These are phyloP conservation scores for Champsocephalus esox DNA, from an alignment of 2,797 vertebrate genomes.

Conservation along the genomic window DNA sequence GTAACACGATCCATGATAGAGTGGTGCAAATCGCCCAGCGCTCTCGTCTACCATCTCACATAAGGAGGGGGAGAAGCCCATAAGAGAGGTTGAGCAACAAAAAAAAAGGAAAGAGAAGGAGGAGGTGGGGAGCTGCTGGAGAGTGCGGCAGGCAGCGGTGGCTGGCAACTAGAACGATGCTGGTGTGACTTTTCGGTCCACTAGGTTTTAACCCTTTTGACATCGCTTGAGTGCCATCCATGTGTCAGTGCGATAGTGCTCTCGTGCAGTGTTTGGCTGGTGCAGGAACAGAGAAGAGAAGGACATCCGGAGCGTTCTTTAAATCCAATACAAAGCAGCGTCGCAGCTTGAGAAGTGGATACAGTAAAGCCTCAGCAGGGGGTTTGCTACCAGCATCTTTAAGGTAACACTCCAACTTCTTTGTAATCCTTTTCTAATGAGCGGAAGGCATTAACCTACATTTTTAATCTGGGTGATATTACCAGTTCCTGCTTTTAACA, in stretches of 20 bases:
- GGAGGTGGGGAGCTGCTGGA: conserved; percentile 70
- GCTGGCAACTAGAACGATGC: conserved; percentile 75
- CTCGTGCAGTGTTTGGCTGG: conserved; percentile 51
- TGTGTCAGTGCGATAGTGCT: conserved; percentile 68
- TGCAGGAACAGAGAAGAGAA: conserved; percentile 69
- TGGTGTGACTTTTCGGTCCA: conserved; percentile 81
- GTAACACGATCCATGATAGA: conserved; percentile 89
- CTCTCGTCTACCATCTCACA: conserved; percentile 83
- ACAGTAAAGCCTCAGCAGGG: conserved; percentile 76
- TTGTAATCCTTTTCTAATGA: conserved; percentile 41
- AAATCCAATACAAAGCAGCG: conserved; percentile 74
- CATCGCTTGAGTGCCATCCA: conserved; percentile 75
- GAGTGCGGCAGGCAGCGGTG: conserved; percentile 77
- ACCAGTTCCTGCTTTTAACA: conserved; percentile 7
- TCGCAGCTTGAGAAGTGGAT: conserved; percentile 80
- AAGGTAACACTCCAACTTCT: conserved; percentile 83
- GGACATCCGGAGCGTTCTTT: conserved; percentile 70
- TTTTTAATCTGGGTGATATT: conserved; percentile 30
- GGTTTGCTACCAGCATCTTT: conserved; percentile 61
- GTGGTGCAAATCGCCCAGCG: conserved; percentile 84
- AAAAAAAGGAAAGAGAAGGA: conserved; percentile 50
- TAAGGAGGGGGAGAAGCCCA: conserved; percentile 72
- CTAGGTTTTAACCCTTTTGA: conserved; percentile 83
- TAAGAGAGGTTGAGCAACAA: conserved; percentile 79
- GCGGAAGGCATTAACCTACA: conserved; percentile 1